phyloP scores from a whole-genome alignment of 1,140 invertebrate genomes.

The Drosophila eugracilis region DNA sequence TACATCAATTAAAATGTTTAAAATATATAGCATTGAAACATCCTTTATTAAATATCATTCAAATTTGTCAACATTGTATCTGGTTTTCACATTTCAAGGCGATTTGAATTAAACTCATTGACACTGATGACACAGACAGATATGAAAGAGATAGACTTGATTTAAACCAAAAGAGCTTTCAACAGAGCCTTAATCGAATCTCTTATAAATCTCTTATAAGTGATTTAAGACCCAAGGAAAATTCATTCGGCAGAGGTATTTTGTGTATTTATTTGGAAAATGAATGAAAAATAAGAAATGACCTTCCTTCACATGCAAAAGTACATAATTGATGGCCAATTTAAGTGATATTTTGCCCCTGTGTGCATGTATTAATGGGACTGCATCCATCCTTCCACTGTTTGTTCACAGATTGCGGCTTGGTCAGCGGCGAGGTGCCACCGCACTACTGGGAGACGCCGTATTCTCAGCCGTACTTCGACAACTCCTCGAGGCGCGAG shows the following conservation, averaged over 20 bases:
- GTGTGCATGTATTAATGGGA: conserved; percentile 3
- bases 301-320: not conserved
- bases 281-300: not conserved
- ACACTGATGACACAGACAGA: not conserved
- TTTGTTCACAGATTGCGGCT: conserved; percentile 66
- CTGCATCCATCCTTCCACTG: conserved; percentile 1
- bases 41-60: not conserved
- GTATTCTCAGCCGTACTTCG: conserved; percentile 94
- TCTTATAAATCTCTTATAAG: not conserved
- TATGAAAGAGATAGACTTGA: not conserved
- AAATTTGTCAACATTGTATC: not conserved
- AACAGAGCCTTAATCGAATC: not conserved
- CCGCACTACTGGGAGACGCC: conserved; percentile 86
- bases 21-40: not conserved
- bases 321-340: conserved; percentile 5
- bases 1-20: not conserved
- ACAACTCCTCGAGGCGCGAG: conserved; percentile 93
- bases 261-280: not conserved
- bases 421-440: conserved; percentile 81
- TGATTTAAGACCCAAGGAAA: not conserved
- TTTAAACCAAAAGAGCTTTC: not conserved
- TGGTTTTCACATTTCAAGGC: not conserved
- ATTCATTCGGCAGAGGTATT: not conserved
- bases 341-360: conserved; percentile 7
- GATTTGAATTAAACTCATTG: not conserved